Conservation (phyloP, 2,113 vertebrate genomes). For the Marmota monax region DNA sequence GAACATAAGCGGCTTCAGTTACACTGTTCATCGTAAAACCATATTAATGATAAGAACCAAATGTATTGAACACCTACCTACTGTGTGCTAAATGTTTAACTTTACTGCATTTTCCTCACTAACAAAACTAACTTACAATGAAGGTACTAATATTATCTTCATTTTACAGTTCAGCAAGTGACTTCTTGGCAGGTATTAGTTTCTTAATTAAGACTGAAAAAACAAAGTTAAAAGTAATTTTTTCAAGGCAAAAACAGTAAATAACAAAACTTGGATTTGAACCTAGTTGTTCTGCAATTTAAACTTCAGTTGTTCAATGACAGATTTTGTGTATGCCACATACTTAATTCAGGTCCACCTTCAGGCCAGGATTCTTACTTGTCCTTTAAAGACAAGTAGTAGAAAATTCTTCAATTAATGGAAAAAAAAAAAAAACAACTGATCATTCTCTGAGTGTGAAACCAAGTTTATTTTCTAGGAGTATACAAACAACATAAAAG, state of each 20-base stretch:
- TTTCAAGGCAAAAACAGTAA: not conserved
- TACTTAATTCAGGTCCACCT: not conserved
- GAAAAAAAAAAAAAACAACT: not conserved
- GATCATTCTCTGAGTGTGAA: not conserved
- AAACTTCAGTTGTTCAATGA: not conserved
- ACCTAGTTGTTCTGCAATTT: not conserved
- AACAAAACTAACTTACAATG: not conserved
- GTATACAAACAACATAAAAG: not conserved
- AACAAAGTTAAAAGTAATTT: not conserved
- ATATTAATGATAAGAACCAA: not conserved
- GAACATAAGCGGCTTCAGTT: not conserved
- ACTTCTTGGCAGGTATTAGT: not conserved
- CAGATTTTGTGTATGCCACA: not conserved
- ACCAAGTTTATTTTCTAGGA: not conserved
- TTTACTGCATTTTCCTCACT: constrained; percentile 10
- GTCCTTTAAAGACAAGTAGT: not conserved
- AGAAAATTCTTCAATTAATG: not conserved
- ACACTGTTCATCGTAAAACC: not conserved
- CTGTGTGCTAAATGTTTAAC: not conserved
- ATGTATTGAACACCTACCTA: not conserved
- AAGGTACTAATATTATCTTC: not conserved
- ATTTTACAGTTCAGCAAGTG: constrained; percentile 38
- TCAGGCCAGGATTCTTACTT: not conserved
- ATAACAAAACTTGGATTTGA: constrained; percentile 10
- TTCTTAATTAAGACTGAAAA: constrained; percentile 32